Percentiles rank a stretch among this genome's conserved stretches.
These are phyloP conservation scores for Trichopria drosophilae DNA, from an alignment of 2,888 invertebrate species.

Conservation along the genomic window DNA sequence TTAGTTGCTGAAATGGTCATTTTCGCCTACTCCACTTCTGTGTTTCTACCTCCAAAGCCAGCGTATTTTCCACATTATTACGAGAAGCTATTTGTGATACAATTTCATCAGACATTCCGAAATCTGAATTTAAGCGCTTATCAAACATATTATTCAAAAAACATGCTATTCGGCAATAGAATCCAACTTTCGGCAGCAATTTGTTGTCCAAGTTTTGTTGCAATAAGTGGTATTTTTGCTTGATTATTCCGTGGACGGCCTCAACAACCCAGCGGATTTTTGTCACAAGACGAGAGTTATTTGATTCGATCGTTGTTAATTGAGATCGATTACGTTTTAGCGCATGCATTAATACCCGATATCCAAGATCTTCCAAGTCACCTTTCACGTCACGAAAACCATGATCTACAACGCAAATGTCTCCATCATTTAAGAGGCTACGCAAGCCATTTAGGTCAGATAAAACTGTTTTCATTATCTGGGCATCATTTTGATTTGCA, in stretches of 20 bases:
- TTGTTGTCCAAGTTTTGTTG: conserved; percentile 32
- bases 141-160: conserved; percentile 31
- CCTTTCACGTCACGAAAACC: conserved; percentile 23
- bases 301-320: conserved; percentile 32
- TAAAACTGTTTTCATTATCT: no score
- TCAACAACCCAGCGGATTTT: conserved; percentile 35
- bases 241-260: conserved; percentile 36
- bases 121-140: conserved; percentile 23
- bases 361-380: conserved; percentile 24
- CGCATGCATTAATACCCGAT: conserved; percentile 35
- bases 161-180: conserved; percentile 29
- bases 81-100: neutral
- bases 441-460: conserved; percentile 4
- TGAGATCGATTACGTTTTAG: conserved; percentile 35
- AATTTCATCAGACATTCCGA: conserved; percentile 5
- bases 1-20: conserved; percentile 9
- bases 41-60: conserved; percentile 7
- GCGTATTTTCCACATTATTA: conserved; percentile 9
- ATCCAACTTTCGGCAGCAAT: conserved; percentile 18
- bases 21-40: neutral
- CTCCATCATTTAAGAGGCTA: conserved; percentile 28
- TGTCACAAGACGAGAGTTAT: conserved; percentile 31
- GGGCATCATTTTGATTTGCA: conserved; percentile 27
- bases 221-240: conserved; percentile 32
- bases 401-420: conserved; percentile 37